phyloP scores from a whole-genome alignment of 2,797 vertebrate species.

The Anguilla pacifica region DNA sequence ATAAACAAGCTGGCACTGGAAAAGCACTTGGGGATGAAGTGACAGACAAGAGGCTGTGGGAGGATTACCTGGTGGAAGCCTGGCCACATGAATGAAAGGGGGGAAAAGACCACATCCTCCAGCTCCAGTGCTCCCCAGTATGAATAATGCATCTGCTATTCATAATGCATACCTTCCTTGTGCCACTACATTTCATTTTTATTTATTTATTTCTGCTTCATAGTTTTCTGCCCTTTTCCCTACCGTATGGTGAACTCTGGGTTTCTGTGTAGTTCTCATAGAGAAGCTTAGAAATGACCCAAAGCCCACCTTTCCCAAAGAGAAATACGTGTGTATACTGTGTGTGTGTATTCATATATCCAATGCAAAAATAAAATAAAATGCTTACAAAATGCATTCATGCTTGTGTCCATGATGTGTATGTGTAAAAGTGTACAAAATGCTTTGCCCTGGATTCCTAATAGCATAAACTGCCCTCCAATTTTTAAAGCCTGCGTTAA shows the following conservation, averaged over 20 bases:
- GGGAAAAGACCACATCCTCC: slow-evolving; percentile 52
- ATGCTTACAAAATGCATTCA: background rate
- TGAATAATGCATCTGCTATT: slow-evolving; percentile 65
- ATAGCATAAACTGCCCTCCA: background rate
- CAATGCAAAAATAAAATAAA: no score
- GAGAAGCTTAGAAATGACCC: background rate
- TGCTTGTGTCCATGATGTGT: background rate
- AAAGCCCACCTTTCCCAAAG: background rate
- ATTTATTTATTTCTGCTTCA: slow-evolving; percentile 45
- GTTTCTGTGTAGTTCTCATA: background rate
- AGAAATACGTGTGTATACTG: background rate
- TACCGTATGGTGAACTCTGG: slow-evolving; percentile 5
- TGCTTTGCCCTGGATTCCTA: background rate
- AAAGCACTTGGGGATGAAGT: slow-evolving; percentile 36
- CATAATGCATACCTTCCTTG: slow-evolving; percentile 61
- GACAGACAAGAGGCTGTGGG: slow-evolving; percentile 39
- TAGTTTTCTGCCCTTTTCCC: background rate
- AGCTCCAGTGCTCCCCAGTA: slow-evolving; percentile 44
- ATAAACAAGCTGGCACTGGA: background rate
- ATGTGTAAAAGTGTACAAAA: background rate
- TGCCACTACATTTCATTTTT: slow-evolving; percentile 53
- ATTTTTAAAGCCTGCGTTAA: background rate
- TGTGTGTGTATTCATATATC: background rate
- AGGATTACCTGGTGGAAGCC: slow-evolving; percentile 48
- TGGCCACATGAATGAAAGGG: slow-evolving; percentile 29